Evolutionary conservation across 2,888 invertebrate species (phyloP).

Genomic region (Anarsia innoxiella): DNA sequence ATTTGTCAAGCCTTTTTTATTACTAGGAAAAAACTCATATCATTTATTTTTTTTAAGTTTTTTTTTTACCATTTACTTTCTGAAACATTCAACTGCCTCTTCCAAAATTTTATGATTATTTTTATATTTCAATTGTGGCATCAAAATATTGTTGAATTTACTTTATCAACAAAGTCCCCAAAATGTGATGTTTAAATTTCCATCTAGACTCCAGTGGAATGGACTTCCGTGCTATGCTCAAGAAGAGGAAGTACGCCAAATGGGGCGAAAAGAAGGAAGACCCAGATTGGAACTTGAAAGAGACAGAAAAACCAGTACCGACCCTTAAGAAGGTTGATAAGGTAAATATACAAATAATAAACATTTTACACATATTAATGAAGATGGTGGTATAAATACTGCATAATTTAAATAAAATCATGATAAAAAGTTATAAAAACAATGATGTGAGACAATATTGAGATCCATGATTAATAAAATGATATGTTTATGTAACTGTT

Average conservation of each 20-base stretch:
- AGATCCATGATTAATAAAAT: neutral
- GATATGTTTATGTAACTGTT: neutral
- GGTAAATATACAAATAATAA: conserved; percentile 78
- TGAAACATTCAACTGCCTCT: too few species aligned
- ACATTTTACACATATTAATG: conserved; percentile 11
- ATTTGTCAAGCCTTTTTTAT: too few species aligned
- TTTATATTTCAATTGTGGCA: too few species aligned
- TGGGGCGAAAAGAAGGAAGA: conserved; percentile 94
- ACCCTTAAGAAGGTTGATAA: conserved; percentile 94
- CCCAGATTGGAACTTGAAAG: conserved; percentile 95
- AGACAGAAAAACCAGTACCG: conserved; percentile 90
- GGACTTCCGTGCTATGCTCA: conserved; percentile 99
- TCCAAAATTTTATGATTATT: too few species aligned
- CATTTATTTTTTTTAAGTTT: too few species aligned
- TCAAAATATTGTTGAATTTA: too few species aligned
- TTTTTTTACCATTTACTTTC: too few species aligned
- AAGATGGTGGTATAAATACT: conserved; percentile 51
- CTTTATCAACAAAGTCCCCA: too few species aligned
- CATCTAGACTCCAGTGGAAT: conserved; percentile 92
- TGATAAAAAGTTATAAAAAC: too few species aligned
- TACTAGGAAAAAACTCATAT: too few species aligned
- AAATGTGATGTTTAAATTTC: too few species aligned
- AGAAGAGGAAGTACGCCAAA: conserved; percentile 95
- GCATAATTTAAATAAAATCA: conserved; percentile 9
- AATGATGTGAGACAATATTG: neutral